Evolutionary conservation across 1,140 invertebrate genomes (phyloP).

Genomic region (Leptoteleia sp.): DNA sequence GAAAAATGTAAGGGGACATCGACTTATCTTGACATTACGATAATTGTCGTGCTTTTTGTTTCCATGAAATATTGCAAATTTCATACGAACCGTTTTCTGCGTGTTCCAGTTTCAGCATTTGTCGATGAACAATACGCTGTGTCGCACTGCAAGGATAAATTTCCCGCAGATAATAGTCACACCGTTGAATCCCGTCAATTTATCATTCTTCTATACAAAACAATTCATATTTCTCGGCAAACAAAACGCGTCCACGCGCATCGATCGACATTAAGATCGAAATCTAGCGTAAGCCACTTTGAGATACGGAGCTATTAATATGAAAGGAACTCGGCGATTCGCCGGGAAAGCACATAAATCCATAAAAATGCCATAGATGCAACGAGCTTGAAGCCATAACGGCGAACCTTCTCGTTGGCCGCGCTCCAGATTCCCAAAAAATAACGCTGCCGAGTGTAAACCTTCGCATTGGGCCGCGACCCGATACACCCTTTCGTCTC

Average conservation of each 20-base stretch:
- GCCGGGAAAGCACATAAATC: constrained; percentile 65
- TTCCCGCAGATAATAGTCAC: neutral
- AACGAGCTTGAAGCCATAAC: constrained; percentile 53
- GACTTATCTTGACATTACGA: no score
- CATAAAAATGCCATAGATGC: constrained; percentile 68
- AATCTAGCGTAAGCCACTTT: constrained; percentile 55
- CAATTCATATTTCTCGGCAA: constrained; percentile 42
- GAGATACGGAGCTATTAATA: constrained; percentile 57
- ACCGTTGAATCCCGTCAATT: constrained; percentile 9
- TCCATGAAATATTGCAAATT: no score
- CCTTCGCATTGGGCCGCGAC: constrained; percentile 20
- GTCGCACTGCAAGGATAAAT: constrained; percentile 3
- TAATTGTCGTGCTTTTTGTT: no score
- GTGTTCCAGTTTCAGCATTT: no score
- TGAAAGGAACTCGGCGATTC: constrained; percentile 52
- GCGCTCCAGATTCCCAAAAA: constrained; percentile 60
- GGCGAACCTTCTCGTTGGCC: constrained; percentile 61
- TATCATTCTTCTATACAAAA: constrained; percentile 23
- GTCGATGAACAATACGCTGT: neutral
- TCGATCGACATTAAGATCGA: constrained; percentile 53
- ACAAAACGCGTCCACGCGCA: constrained; percentile 28
- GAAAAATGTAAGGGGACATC: no score
- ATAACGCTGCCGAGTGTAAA: constrained; percentile 28
- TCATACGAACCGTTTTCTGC: no score
- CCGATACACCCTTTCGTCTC: constrained; percentile 64